These are phyloP conservation scores for Ypsolopha scabrella DNA, from an alignment of 2,888 invertebrate species.

Conservation along the genomic window DNA sequence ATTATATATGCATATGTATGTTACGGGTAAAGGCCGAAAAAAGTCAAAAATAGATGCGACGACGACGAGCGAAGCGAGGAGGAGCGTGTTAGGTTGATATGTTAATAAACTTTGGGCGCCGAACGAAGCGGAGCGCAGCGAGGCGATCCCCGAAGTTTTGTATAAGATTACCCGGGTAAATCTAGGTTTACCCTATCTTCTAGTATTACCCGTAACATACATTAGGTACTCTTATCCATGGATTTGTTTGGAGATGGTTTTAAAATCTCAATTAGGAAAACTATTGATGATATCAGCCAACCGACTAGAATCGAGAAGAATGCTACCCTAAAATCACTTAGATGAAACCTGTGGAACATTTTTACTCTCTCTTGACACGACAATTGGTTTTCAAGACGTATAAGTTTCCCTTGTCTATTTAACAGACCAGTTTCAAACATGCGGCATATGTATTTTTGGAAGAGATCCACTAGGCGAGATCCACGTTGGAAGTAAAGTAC, in stretches of 20 bases:
- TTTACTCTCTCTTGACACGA: constrained; percentile 7
- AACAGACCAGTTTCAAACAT: constrained; percentile 35
- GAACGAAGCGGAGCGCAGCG: too few relatives aligned
- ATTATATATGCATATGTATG: too few relatives aligned
- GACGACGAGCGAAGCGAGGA: too few relatives aligned
- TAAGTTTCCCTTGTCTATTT: constrained; percentile 18
- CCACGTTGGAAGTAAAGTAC: constrained; percentile 1
- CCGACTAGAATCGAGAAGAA: constrained; percentile 26
- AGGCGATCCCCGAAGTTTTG: too few relatives aligned
- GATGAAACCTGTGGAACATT: constrained; percentile 15
- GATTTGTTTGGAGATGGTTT: not conserved
- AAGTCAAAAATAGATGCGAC: too few relatives aligned
- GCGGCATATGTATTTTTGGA: constrained; percentile 23
- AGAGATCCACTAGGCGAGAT: constrained; percentile 11
- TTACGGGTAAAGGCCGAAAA: too few relatives aligned
- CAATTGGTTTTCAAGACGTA: constrained; percentile 4
- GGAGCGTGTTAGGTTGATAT: too few relatives aligned
- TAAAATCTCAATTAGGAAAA: constrained; percentile 24
- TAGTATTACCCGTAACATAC: too few relatives aligned
- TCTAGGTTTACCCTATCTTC: too few relatives aligned
- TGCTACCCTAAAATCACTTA: constrained; percentile 27
- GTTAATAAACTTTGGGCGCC: too few relatives aligned
- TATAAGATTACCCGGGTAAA: too few relatives aligned
- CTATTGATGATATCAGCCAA: constrained; percentile 19
- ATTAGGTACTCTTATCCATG: too few relatives aligned